Evolutionary conservation across 2,888 invertebrate genomes (phyloP), one percentile per base, ranked within the genome.

Genomic region (Dione juno): DNA sequence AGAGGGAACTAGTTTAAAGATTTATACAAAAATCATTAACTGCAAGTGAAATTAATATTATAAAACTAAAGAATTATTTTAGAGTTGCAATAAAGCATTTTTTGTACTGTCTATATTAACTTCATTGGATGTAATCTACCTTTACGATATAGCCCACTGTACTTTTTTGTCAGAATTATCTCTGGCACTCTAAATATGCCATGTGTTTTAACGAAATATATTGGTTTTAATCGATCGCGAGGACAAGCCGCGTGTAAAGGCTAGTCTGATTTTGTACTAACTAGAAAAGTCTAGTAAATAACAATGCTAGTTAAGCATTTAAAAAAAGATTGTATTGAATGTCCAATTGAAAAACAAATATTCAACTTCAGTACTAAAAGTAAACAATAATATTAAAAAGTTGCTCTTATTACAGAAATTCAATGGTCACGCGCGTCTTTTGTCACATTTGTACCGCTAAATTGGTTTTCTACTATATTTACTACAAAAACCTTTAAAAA

Each of bases 391-490:
- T 37, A 16, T 57, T 16, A 57, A 57, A 37, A 37, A 9, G 37
- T 57, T 9, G 16, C 37, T 65, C 57, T 48, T 52, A 53, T 14
- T 37, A 50, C 40, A 19, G n/a, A 37, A 43, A n/a, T 45, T 61
- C 43, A 61, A 61, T 28, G 21, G 61, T 61, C 61, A 61, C 61
- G 45, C 28, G 7, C 61, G 10, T 45, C 61, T 61, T 61, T 45
- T 45, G 45, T 61, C 28, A 45, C 45, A 28, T 45, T 45, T 61
- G n/a, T 45, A 43, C 28, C 5, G 21, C 21, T 16, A 37, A 57
- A 57, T 57, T 57, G 37, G 16, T 37, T 57, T 57, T 16, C 57
- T 57, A 57, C 37, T 10, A 37, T 57, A 57, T 57, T 40, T 57
- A 37, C 37, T 57, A 37, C 37, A 57, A 57, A 57, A 54, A 57